A percentile compares a stretch with the other conserved stretches of the same genome.
These are phyloP conservation scores for Tanypteryx hageni DNA, from an alignment of 2,888 invertebrate genomes.

Conservation along the genomic window DNA sequence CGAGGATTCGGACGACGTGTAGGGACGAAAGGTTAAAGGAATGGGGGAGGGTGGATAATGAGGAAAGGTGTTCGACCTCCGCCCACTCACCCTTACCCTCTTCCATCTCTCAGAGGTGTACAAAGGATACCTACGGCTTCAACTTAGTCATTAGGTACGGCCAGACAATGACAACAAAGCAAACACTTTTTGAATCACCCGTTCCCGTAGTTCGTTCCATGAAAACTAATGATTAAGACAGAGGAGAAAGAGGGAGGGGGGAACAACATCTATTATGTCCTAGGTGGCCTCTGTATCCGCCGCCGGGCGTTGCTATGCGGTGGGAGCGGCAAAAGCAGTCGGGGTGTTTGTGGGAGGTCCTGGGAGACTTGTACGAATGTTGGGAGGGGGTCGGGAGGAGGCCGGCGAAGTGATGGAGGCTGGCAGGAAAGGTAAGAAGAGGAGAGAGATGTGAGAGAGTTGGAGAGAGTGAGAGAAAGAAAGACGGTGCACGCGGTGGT, in stretches of 20 bases:
- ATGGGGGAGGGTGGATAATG: constrained; percentile 59
- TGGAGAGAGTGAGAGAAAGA: background rate
- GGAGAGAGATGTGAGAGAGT: background rate
- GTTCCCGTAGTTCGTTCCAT: constrained; percentile 37
- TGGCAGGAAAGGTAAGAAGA: background rate
- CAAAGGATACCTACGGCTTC: constrained; percentile 30
- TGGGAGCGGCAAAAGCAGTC: background rate
- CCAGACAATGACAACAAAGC: constrained; percentile 58
- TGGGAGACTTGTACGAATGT: no score
- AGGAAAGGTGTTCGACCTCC: constrained; percentile 65
- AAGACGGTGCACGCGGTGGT: background rate
- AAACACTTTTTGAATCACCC: constrained; percentile 41
- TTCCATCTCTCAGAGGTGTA: background rate
- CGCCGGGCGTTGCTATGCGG: constrained; percentile 45
- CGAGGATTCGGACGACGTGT: constrained; percentile 54
- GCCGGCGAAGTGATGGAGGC: background rate
- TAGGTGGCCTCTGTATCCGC: constrained; percentile 45
- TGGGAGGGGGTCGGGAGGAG: no score
- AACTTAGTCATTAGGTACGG: constrained; percentile 51
- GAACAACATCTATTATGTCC: constrained; percentile 23
- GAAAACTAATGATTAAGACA: constrained; percentile 44
- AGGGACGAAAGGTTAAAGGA: constrained; percentile 5
- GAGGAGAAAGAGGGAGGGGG: background rate
- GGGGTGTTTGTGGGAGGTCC: constrained; percentile 21
- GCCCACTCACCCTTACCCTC: constrained; percentile 36